Base-by-base conservation (phyloP, 2,797 vertebrate species). In the Carduelis carduelis region DNA sequence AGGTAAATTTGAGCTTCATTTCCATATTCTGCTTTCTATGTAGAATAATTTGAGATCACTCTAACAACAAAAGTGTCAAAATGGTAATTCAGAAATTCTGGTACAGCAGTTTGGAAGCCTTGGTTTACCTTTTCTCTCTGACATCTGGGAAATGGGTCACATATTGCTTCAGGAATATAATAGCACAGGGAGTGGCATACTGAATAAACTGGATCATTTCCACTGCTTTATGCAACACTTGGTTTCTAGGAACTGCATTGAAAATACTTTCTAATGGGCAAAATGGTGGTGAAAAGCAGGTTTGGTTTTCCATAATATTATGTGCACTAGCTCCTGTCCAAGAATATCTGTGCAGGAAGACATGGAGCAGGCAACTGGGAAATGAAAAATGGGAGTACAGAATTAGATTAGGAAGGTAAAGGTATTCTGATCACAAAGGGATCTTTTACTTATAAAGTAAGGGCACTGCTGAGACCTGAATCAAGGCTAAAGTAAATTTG, bases 401-500 rank as follows among this genome's bases (percentile, higher is more conserved):
- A 95, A 93, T 60, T 69, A 91, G 56, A 79, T 82, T 89, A 91
- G 53, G 19, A 87, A 53, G 61, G 64, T 88, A 82, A 91, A 90
- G 76, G 76, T 92, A 93, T 86, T 95, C 87, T 83, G 69, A 95
- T 96, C 89, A 95, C 63, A 97, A 94, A 94, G 55, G 34, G 43
- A 91, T 92, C 87, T 78, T 96, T 90, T 93, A 93, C 77, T 93
- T 89, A n/a, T 30, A 57, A 95, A 92, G 52, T 65, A 65, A 96
- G 37, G 63, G 39, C 34, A 74, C 30, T 93, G 53, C 91, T 93
- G 89, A 84, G 95, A 89, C 17, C 37, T 94, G 90, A 95, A 95
- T 93, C 65, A 93, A 79, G 35, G 63, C 81, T 95, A 59, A 91
- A 94, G 80, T 91, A 94, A 95, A 96, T 95, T 89, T 93, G 89